Evolutionary conservation across 2,113 vertebrate genomes (phyloP).

Genomic region (Psilopogon haemacephalus): DNA sequence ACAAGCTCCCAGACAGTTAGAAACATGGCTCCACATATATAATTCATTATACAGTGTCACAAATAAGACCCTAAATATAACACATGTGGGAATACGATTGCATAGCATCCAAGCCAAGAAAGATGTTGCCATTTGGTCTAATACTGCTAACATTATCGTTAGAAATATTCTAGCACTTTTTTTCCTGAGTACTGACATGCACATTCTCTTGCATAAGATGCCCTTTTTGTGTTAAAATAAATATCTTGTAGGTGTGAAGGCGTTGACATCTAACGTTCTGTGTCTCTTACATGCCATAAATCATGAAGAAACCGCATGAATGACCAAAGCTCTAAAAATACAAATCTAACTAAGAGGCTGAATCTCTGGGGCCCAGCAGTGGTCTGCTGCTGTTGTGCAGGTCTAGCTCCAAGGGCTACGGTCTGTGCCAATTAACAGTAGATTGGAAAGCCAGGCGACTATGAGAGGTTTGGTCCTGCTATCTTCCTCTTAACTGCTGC

Average conservation of each 20-base stretch:
- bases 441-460: conserved; percentile 12
- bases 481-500: background rate
- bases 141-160: background rate
- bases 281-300: background rate
- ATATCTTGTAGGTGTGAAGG: background rate
- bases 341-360: background rate
- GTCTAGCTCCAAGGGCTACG: background rate
- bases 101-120: background rate
- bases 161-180: background rate
- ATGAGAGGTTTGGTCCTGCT: background rate
- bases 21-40: background rate
- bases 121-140: background rate
- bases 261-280: background rate
- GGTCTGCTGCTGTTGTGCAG: background rate
- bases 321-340: conserved; percentile 55
- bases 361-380: conserved; percentile 23
- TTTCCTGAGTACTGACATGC: background rate
- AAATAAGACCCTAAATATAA: background rate
- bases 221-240: background rate
- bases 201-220: background rate
- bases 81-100: background rate
- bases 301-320: background rate
- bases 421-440: conserved; percentile 30
- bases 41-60: background rate
- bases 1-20: background rate